Evolutionary conservation across 1,140 invertebrate genomes (phyloP), one percentile per base, ranked within the genome.

Genomic region (Aphis gossypii): DNA sequence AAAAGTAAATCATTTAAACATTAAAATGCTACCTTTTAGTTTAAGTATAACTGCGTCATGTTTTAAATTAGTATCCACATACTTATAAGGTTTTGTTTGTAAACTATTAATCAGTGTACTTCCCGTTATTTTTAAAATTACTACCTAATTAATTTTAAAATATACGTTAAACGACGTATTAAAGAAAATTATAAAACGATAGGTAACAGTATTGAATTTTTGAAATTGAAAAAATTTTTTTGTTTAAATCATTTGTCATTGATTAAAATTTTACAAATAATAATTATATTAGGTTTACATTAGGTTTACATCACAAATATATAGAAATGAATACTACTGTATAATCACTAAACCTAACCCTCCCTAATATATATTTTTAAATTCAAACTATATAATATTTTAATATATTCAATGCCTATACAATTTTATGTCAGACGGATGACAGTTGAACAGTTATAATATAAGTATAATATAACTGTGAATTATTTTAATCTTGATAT

Each of bases 1-100:
- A 90, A 90, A 89, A 89, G 35, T 51, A 56, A 89, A 89, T 56
- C 9, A 87, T 87, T 46, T 18, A 7, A 87, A 87, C 44, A 46
- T 20, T 35, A 84, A 88, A 48, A 48, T 88, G 46, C 46, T 18
- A 76, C 60, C 30, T 76, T 76, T 14, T 6, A n/a, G 30, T 76
- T 76, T 18, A 51, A 51, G 48, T 84, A 18, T 83, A 83, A 48
- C 8, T 46, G 2, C 14, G 1, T n/a, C 5, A 20, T 48, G 44
- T 87, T 44, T 46, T 7, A 46, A 48, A 87, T 87, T 87, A 30
- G 20, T 87, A 18, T 14, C 3, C 30, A 87, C 44, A 7, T 87
- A 87, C 30, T 25, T 14, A 0, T 25, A 1, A 18, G 14, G 5
- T n/a, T 46, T 46, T 87, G 25, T 87, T 87, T 87, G 9, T n/a